phyloP scores from a whole-genome alignment of 1,140 invertebrate genomes.

The Wiebesia pumilae region DNA sequence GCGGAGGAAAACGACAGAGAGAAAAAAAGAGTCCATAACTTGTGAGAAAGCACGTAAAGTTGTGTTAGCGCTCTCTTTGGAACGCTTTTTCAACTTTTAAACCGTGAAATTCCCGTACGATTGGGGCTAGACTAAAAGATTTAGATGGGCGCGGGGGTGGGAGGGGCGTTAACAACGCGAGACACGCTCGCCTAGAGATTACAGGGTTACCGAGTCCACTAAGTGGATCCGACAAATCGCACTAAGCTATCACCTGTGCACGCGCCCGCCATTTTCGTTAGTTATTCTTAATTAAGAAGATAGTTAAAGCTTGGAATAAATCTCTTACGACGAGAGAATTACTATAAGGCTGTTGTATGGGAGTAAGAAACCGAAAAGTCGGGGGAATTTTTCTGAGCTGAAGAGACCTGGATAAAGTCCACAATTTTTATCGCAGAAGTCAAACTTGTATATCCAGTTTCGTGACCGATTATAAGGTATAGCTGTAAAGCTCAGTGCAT shows the following conservation, averaged over 20 bases:
- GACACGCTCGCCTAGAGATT: conserved; percentile 47
- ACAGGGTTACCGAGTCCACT: conserved; percentile 54
- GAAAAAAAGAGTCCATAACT: background rate
- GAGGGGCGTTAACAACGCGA: conserved; percentile 59
- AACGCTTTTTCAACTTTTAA: background rate
- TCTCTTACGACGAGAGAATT: background rate
- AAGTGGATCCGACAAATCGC: conserved; percentile 58
- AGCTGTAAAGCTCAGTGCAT: background rate
- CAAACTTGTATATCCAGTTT: conserved; percentile 26
- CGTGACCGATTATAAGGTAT: conserved; percentile 5
- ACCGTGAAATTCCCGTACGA: conserved; percentile 8
- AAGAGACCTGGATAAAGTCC: background rate
- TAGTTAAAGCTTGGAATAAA: conserved; percentile 52
- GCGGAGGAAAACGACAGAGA: background rate
- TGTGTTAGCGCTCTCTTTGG: conserved; percentile 15
- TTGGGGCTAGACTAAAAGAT: background rate
- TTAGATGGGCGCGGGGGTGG: background rate
- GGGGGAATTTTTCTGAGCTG: background rate
- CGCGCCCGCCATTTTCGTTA: conserved; percentile 63
- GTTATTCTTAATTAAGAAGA: conserved; percentile 66
- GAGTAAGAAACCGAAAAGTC: background rate
- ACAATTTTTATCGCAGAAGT: background rate
- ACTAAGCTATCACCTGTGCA: conserved; percentile 42
- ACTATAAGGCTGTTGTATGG: background rate
- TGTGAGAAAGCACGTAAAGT: conserved; percentile 28